Conservation (phyloP, 2,113 vertebrate species). For the Mesoclemmys tuberculata region DNA sequence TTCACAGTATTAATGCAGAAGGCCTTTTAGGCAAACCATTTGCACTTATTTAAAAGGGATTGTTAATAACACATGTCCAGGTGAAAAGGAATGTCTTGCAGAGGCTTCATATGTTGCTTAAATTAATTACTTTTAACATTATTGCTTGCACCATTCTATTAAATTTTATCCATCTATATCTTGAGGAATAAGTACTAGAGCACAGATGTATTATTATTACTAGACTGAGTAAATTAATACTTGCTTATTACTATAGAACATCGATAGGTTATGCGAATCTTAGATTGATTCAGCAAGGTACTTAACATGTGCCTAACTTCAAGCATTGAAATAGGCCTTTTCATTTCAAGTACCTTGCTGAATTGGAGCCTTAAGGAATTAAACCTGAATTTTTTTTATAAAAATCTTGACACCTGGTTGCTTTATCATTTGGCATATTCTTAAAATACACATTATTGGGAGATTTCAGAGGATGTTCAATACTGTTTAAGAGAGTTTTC, state of each 20-base stretch:
- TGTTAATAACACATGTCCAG: background rate
- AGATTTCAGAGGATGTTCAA: background rate
- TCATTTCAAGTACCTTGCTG: background rate
- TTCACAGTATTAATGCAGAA: background rate
- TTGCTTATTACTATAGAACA: background rate
- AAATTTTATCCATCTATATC: background rate
- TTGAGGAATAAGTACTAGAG: background rate
- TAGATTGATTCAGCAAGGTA: background rate
- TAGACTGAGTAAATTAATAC: background rate
- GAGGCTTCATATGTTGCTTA: background rate
- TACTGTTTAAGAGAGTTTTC: background rate
- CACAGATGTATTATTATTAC: rapidly evolving
- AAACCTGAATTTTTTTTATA: background rate
- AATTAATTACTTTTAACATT: background rate
- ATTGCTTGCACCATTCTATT: rapidly evolving
- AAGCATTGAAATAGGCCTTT: background rate
- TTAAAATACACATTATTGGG: background rate
- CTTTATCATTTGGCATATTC: background rate
- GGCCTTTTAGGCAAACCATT: too few species aligned
- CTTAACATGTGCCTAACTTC: background rate
- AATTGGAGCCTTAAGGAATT: background rate
- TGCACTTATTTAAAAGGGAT: rapidly evolving
- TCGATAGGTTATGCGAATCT: background rate
- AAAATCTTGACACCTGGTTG: background rate
- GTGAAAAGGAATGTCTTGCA: background rate